Evolutionary conservation across 2,797 vertebrate genomes (phyloP).

Genomic region (Xiphorhynchus erythropygius): DNA sequence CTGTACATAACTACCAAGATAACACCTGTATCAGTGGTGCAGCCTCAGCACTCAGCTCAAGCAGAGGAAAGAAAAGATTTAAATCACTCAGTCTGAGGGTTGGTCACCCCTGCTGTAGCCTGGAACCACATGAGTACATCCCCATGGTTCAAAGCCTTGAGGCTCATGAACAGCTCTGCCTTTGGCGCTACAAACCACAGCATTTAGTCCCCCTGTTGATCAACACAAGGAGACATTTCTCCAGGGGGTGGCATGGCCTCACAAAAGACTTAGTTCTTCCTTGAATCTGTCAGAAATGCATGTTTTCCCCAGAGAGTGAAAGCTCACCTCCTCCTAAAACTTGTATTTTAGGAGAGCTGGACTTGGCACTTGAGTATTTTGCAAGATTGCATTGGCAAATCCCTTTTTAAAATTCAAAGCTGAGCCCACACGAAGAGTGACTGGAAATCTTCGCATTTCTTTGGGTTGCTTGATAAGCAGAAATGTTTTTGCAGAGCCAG

Average conservation of each 20-base stretch:
- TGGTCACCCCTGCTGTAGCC: not conserved
- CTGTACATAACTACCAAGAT: not conserved
- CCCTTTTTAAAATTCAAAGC: slow-evolving; percentile 31
- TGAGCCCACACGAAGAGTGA: slow-evolving; percentile 26
- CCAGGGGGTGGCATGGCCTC: not conserved
- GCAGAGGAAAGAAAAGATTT: not conserved
- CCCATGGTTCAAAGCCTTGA: not conserved
- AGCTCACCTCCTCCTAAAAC: slow-evolving; percentile 23
- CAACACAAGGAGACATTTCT: not conserved
- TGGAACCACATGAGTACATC: not conserved
- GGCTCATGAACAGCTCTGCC: not conserved
- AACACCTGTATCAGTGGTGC: not conserved
- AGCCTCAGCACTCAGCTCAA: not conserved
- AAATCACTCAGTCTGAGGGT: not conserved
- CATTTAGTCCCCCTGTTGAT: not conserved
- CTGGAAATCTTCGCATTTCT: not conserved
- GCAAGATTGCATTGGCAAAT: slow-evolving; percentile 41
- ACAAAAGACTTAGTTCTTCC: not conserved
- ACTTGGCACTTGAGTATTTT: not conserved
- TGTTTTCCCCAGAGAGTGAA: not conserved
- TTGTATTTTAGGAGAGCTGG: slow-evolving; percentile 18
- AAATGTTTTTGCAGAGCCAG: slow-evolving; percentile 33
- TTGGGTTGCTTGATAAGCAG: slow-evolving; percentile 45
- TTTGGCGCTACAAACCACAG: not conserved
- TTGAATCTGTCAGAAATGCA: not conserved